phyloP scores from a whole-genome alignment of 2,797 vertebrate genomes.

The Dermochelys coriacea region DNA sequence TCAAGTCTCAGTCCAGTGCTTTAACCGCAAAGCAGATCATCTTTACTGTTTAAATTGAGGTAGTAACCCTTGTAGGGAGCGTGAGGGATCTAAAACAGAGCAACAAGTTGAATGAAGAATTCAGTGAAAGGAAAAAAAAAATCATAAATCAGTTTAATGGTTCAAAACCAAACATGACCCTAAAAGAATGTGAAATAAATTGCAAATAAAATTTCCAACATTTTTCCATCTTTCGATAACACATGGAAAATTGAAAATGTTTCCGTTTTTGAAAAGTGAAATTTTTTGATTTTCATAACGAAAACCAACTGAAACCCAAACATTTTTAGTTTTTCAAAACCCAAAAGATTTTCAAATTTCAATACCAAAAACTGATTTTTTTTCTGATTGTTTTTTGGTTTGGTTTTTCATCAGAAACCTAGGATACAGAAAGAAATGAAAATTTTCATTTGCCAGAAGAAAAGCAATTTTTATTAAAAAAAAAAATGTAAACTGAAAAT shows the following conservation, averaged over 20 bases:
- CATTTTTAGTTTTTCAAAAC: not conserved
- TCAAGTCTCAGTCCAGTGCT: not conserved
- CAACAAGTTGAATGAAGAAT: not conserved
- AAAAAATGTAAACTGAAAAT: not conserved
- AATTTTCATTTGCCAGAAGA: not conserved
- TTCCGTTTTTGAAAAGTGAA: not conserved
- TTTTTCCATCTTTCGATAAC: not conserved
- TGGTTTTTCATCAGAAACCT: not conserved
- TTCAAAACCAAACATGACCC: not conserved
- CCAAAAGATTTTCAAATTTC: not conserved
- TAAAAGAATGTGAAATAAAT: not conserved
- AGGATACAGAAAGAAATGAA: not conserved
- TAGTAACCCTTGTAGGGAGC: not conserved
- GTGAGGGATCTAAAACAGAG: not conserved
- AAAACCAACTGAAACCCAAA: not conserved
- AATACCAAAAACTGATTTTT: not conserved
- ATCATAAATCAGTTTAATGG: not conserved
- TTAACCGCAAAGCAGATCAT: not conserved
- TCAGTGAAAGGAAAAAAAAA: not conserved
- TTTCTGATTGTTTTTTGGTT: not conserved
- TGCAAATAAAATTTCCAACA: not conserved
- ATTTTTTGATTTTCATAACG: not conserved
- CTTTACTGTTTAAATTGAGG: not conserved
- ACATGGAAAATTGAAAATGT: not conserved
- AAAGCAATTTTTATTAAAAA: not conserved